phyloP scores from a whole-genome alignment of 1,140 invertebrate species.

The Lepidotrigona ventralis region DNA sequence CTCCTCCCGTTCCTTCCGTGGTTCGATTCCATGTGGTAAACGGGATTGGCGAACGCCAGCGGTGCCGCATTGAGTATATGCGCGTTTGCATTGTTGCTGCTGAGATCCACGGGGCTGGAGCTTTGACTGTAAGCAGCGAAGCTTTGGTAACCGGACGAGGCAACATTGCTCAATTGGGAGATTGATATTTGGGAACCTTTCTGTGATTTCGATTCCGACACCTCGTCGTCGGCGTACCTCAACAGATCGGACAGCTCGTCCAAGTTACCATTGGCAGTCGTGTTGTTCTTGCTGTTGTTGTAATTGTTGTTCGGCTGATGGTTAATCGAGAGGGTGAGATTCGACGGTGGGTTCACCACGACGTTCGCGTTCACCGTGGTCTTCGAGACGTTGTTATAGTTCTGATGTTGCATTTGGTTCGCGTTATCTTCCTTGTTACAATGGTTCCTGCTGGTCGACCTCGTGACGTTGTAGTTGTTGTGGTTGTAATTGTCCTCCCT shows the following conservation, averaged over 20 bases:
- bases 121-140: constrained; percentile 94
- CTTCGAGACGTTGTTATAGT: constrained; percentile 77
- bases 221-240: constrained; percentile 80
- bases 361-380: constrained; percentile 77
- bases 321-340: constrained; percentile 72
- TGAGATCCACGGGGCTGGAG: constrained; percentile 91
- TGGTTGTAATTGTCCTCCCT: constrained; percentile 77
- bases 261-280: constrained; percentile 79
- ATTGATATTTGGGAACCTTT: constrained; percentile 84
- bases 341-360: constrained; percentile 67
- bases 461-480: constrained; percentile 75
- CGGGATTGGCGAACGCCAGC: constrained; percentile 92
- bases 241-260: constrained; percentile 88
- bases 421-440: constrained; percentile 80
- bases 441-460: constrained; percentile 73
- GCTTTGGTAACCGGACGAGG: constrained; percentile 94
- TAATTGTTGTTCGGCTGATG: constrained; percentile 78
- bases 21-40: constrained; percentile 86
- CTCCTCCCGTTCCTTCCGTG: constrained; percentile 71
- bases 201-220: constrained; percentile 77
- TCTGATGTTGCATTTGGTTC: constrained; percentile 77
- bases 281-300: constrained; percentile 64
- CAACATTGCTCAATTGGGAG: constrained; percentile 90
- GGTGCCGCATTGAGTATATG: constrained; percentile 83
- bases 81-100: constrained; percentile 79